These are phyloP conservation scores for Leptinotarsa haldemani DNA, from an alignment of 2,888 invertebrate genomes.

Conservation along the genomic window DNA sequence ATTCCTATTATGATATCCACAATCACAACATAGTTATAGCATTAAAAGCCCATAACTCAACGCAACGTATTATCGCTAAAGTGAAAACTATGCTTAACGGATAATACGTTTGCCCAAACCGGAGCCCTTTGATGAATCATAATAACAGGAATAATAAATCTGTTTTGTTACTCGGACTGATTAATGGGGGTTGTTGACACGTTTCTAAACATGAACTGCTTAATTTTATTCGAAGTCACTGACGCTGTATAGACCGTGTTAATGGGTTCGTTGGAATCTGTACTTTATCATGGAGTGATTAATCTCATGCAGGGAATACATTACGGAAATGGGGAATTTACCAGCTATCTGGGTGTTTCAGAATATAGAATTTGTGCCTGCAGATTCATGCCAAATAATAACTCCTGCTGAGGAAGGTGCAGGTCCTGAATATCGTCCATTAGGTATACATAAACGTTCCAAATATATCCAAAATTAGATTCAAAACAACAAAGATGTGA, in stretches of 20 bases:
- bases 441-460: too few relatives aligned
- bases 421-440: too few relatives aligned
- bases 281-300: conserved; percentile 41
- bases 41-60: conserved; percentile 24
- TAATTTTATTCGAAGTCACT: conserved; percentile 29
- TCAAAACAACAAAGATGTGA: too few relatives aligned
- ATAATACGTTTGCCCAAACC: conserved; percentile 7
- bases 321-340: conserved; percentile 14
- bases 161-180: conserved; percentile 26
- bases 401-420: too few relatives aligned
- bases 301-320: conserved; percentile 38
- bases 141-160: conserved; percentile 31
- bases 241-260: conserved; percentile 24
- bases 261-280: conserved; percentile 39
- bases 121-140: conserved; percentile 32
- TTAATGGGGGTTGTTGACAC: conserved; percentile 27
- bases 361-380: not conserved
- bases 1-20: conserved; percentile 17
- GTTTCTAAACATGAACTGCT: conserved; percentile 21
- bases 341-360: not conserved
- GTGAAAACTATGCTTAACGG: conserved; percentile 25
- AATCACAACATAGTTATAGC: conserved; percentile 25
- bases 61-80: conserved; percentile 18
- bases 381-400: too few relatives aligned
- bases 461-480: too few relatives aligned